Base-by-base conservation (phyloP, 2,797 vertebrate species). In the Spea hammondii region DNA sequence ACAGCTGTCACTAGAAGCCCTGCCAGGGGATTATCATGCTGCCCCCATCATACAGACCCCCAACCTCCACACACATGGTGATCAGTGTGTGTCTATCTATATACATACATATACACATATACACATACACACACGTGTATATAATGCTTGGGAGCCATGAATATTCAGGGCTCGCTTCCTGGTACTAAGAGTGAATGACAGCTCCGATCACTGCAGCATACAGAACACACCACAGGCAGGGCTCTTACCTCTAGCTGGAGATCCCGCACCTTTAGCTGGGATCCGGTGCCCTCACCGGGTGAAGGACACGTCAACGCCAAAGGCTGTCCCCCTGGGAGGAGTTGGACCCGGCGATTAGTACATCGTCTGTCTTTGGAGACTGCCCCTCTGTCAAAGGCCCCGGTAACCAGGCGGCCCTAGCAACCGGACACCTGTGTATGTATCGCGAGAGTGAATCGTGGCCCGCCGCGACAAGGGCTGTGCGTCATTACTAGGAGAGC, bases 401-500 rank as follows among this genome's bases (percentile, higher is more conserved):
- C 64, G 78, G 71, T 79, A 74, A 67, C 78, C 67, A 72, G 77
- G 77, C 62, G 70, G 17, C 70, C 77, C 45, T 79, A 69, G 71
- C 78, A 74, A 79, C 78, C 64, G 54, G 11, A 74, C 71, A 74
- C 70, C 71, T 74, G 70, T 72, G 8, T 32, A 4, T 4, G 8
- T 57, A 53, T 79, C 77, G 77, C 77, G 77, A 79, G 77, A 79
- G 32, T 32, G 32, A 32, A 32, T 32, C 32, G 32, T 32, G 32
- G 45, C n/a, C n/a, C 64, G 44, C 64, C 7, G 10, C n/a, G 6
- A 4, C 47, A 4, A 46, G 7, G 4, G 3, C 44, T 44, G 13
- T 46, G 65, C 46, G 65, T 46, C 32, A 66, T 3, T 13, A 66
- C 32, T 17, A 6, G 6, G 46, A 4, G 7, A 13, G 5, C 46